Base-by-base conservation (phyloP, 2,888 invertebrate species). In the Deilephila elpenor region DNA sequence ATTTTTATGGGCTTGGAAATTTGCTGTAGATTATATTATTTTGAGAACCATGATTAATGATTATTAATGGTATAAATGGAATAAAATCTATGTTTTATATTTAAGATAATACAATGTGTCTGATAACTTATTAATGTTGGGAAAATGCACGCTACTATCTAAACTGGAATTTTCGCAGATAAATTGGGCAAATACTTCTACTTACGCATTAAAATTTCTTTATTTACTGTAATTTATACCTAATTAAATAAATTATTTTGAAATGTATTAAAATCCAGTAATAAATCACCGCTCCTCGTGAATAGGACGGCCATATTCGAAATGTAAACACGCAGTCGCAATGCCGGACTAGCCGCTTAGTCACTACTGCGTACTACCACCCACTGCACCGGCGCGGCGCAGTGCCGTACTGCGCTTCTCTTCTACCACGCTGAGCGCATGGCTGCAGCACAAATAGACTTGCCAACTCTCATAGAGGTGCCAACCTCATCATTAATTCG, bases 331-430 rank as follows among this genome's bases (percentile, higher is more conserved):
- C 56, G n/a, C 56, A 56, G 56, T 56, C 56, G 56, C 56, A 56
- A 56, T 56, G n/a, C n/a, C 56, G 56, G 56, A 56, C 56, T 56
- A 2, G 56, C 19, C 56, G 56, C 19, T 56, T n/a, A 56, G 56
- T 56, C 56, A 44, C 11, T 44, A 44, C 56, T 17, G n/a, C 17
- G 17, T 6, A 56, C n/a, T n/a, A n/a, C 19, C 32, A 32, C 61
- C 17, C 32, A 61, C 61, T 61, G 61, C 61, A 61, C 61, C 61
- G 61, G 32, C 32, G 61, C 61, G 61, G 32, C 32, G 61, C 61
- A 29, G 32, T 32, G 32, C 29, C 29, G 32, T 61, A 61, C 17
- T 32, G 61, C 61, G 56, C 56, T 56, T n/a, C 19, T 56, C 56
- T 56, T n/a, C n/a, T 6, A 56, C 56, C 6, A 19, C 56, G n/a